Conservation (phyloP, 2,888 invertebrate genomes). For the Cryptocheilus praepositus region DNA sequence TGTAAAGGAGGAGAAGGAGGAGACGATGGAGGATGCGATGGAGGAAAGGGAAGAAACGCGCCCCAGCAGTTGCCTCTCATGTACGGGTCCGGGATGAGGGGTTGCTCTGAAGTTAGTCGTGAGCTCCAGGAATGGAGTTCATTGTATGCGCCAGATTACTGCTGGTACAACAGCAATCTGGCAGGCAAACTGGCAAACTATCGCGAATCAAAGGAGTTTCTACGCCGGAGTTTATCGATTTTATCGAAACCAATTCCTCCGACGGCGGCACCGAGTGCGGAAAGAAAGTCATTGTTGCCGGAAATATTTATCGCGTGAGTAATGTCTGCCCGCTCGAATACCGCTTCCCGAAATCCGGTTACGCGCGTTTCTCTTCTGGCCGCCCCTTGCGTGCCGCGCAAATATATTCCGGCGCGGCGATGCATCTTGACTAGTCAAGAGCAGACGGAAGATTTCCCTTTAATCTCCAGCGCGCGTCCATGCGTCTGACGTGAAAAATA, state of each 20-base stretch:
- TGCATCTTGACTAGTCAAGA: conserved; percentile 11
- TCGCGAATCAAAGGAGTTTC: conserved; percentile 38
- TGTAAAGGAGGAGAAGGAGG: conserved; percentile 20
- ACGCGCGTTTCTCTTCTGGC: not conserved
- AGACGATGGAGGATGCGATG: conserved; percentile 10
- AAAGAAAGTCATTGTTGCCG: conserved; percentile 14
- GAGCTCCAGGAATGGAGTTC: conserved; percentile 50
- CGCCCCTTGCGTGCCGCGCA: not conserved
- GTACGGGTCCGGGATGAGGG: conserved; percentile 21
- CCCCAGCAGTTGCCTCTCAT: conserved; percentile 19
- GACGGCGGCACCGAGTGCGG: not conserved
- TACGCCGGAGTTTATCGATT: conserved; percentile 35
- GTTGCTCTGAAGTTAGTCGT: conserved; percentile 38
- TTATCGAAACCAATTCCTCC: conserved; percentile 31
- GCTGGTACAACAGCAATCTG: conserved; percentile 56
- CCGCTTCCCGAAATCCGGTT: not conserved
- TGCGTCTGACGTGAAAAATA: conserved; percentile 40
- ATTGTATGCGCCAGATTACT: conserved; percentile 60
- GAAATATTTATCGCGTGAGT: not conserved
- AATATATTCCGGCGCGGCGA: not conserved
- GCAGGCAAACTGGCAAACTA: conserved; percentile 51
- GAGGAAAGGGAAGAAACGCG: conserved; percentile 17
- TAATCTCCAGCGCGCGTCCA: conserved; percentile 19
- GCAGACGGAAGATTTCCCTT: conserved; percentile 7
- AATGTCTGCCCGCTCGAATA: conserved; percentile 7